These are phyloP conservation scores for Gavia stellata DNA, from an alignment of 2,113 vertebrate genomes.

Conservation along the genomic window DNA sequence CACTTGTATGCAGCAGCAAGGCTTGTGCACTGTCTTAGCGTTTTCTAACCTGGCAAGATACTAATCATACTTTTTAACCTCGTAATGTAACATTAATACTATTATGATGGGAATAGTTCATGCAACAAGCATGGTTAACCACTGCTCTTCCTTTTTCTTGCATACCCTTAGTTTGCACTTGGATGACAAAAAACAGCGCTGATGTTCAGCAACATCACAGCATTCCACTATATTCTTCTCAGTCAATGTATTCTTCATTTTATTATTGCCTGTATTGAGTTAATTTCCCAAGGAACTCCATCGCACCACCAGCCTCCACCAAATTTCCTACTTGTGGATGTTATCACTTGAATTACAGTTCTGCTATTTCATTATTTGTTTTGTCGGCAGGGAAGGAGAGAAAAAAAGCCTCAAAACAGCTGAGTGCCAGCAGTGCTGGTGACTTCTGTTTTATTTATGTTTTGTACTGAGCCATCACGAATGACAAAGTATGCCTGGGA, in stretches of 20 bases:
- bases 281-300: not conserved
- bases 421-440: not conserved
- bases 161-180: not conserved
- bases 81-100: not conserved
- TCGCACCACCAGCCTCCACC: not conserved
- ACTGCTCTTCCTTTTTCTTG: not conserved
- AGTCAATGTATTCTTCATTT: not conserved
- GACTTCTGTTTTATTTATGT: slow-evolving; percentile 41
- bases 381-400: not conserved
- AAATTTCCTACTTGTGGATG: not conserved
- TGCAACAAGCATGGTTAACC: not conserved
- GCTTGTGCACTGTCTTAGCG: not conserved
- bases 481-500: slow-evolving; percentile 29
- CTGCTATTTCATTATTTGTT: not conserved
- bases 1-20: not conserved
- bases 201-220: not conserved
- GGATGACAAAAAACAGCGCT: not conserved
- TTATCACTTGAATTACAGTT: not conserved
- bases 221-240: not conserved
- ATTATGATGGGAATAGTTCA: not conserved
- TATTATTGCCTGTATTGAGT: not conserved
- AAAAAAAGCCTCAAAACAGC: not conserved
- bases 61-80: not conserved
- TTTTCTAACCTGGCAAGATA: not conserved
- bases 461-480: not conserved